Percentiles rank a stretch among this genome's conserved stretches.
Evolutionary conservation across 1,140 invertebrate species (phyloP).

Genomic region (Drosophila hydei): DNA sequence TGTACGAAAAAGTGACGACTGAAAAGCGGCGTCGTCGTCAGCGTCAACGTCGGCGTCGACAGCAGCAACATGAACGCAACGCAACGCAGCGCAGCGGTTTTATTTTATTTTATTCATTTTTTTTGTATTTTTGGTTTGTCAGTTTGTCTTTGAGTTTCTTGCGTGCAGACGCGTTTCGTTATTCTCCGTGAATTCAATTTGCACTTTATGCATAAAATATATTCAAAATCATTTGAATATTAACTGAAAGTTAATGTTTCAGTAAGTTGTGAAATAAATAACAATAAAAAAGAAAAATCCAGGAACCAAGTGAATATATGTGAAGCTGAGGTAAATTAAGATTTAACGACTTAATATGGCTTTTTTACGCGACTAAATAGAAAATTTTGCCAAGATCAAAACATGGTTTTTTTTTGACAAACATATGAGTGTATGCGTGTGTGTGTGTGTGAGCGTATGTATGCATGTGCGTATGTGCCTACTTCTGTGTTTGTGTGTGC

Average conservation of each 20-base stretch:
- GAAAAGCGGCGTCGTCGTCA: slow-evolving; percentile 39
- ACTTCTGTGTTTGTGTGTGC: slow-evolving; percentile 7
- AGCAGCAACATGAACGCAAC: slow-evolving; percentile 33
- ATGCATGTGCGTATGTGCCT: neutral
- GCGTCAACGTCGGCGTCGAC: slow-evolving; percentile 19
- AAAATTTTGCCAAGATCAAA: slow-evolving; percentile 38
- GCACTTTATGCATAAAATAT: slow-evolving; percentile 13
- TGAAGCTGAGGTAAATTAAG: slow-evolving; percentile 22
- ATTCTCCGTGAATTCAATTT: slow-evolving; percentile 24
- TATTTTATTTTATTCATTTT: slow-evolving; percentile 27
- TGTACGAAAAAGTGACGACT: slow-evolving; percentile 42
- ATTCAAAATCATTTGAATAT: neutral
- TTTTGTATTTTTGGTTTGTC: slow-evolving; percentile 55
- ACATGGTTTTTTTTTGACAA: slow-evolving; percentile 23
- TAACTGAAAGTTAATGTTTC: slow-evolving; percentile 13
- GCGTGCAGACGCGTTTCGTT: slow-evolving; percentile 72
- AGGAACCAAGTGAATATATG: slow-evolving; percentile 3
- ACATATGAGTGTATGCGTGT: slow-evolving; percentile 8
- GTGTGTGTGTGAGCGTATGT: neutral
- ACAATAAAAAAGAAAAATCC: neutral
- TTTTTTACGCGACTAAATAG: slow-evolving; percentile 2
- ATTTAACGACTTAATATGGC: slow-evolving; percentile 11
- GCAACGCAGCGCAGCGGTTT: slow-evolving; percentile 22
- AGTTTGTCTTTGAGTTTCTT: slow-evolving; percentile 72
- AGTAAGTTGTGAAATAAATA: slow-evolving; percentile 23